A percentile compares a stretch with the other conserved stretches of the same genome.
Evolutionary conservation across 1,140 invertebrate species (phyloP).

Genomic region (Drosophila persimilis): DNA sequence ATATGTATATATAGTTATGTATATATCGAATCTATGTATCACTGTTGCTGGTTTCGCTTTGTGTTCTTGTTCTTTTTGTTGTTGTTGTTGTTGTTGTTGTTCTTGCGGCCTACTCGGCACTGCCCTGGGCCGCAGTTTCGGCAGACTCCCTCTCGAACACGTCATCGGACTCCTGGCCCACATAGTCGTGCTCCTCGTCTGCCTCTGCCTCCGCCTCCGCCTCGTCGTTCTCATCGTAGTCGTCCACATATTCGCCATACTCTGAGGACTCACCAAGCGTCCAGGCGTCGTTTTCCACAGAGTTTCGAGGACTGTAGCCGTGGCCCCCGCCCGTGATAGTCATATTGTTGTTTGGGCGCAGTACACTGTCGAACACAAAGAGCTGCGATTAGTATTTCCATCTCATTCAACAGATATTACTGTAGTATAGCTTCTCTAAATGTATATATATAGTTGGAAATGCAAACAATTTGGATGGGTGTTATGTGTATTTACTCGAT

Average conservation of each 20-base stretch:
- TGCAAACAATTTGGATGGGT: conserved; percentile 39
- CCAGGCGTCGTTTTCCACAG: conserved; percentile 76
- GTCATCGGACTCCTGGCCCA: conserved; percentile 66
- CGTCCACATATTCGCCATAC: conserved; percentile 62
- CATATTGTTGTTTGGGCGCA: conserved; percentile 66
- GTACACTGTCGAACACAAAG: conserved; percentile 42
- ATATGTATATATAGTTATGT: conserved; percentile 50
- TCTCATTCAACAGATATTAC: background rate
- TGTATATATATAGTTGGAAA: conserved; percentile 4
- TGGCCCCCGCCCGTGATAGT: conserved; percentile 65
- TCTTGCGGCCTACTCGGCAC: conserved; percentile 15
- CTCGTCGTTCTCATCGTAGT: conserved; percentile 57
- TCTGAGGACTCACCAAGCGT: conserved; percentile 76
- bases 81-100: background rate
- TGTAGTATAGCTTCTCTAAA: conserved; percentile 7
- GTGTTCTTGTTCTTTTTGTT: conserved; percentile 1
- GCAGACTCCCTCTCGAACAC: conserved; percentile 62
- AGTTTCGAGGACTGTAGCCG: conserved; percentile 72
- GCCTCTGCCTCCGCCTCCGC: conserved; percentile 27
- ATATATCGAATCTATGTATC: conserved; percentile 70
- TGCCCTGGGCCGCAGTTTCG: conserved; percentile 41
- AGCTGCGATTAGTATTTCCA: conserved; percentile 8
- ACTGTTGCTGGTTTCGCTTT: conserved; percentile 67
- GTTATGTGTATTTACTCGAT: conserved; percentile 31
- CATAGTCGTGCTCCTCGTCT: conserved; percentile 27